Conservation (phyloP, 1,140 invertebrate species). For the Aphaenogaster floridana region DNA sequence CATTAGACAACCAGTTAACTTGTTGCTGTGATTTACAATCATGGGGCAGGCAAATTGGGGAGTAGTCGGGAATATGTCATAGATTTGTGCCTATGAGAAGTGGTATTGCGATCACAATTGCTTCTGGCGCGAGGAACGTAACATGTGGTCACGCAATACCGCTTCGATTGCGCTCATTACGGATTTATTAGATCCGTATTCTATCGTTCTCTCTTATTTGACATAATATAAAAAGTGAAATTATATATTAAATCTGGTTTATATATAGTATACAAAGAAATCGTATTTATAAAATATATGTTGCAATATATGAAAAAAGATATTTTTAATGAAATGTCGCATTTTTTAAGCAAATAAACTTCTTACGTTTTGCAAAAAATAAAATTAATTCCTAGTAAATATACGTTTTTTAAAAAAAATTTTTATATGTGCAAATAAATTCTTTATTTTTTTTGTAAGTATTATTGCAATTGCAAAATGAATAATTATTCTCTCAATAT, state of each 20-base stretch:
- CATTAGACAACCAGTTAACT: conserved; percentile 62
- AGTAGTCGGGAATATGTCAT: conserved; percentile 63
- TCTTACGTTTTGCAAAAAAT: neutral
- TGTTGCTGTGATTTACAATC: conserved; percentile 66
- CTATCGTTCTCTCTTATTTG: neutral
- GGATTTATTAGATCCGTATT: conserved; percentile 33
- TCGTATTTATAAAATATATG: neutral
- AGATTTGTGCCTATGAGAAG: conserved; percentile 55
- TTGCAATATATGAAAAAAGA: neutral
- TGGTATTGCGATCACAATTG: conserved; percentile 54
- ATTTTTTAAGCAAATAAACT: neutral
- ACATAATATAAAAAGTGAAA: neutral
- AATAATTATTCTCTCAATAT: conserved; percentile 34
- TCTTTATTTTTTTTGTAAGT: neutral
- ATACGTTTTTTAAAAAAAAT: conserved; percentile 1
- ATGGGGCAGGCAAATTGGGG: conserved; percentile 53
- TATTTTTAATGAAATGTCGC: neutral
- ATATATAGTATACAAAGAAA: neutral
- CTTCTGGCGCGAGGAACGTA: conserved; percentile 44
- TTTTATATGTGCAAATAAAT: neutral
- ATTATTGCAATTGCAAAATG: neutral
- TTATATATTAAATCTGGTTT: neutral
- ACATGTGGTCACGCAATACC: conserved; percentile 44
- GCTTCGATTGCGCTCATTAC: conserved; percentile 39
- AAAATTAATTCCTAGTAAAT: neutral